Evolutionary conservation across 2,113 vertebrate genomes (phyloP).

Genomic region (Rousettus leschenaultii): DNA sequence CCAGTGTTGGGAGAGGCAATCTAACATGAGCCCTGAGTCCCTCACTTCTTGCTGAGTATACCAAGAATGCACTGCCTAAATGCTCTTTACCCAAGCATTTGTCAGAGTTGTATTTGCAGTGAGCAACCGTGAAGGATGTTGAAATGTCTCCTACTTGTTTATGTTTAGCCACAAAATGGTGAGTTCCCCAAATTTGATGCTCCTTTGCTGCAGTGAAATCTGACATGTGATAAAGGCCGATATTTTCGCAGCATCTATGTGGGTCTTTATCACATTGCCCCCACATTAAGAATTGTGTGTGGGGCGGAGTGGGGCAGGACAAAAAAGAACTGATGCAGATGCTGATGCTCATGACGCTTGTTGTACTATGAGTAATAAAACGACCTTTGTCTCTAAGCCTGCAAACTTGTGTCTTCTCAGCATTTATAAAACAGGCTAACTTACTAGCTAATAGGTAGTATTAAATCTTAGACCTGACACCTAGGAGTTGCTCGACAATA

Average conservation of each 20-base stretch:
- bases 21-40: neutral
- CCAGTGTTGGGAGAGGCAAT: neutral
- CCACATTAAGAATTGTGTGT: neutral
- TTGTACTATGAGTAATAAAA: neutral
- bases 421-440: neutral
- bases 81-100: neutral
- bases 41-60: neutral
- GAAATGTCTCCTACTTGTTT: neutral
- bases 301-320: neutral
- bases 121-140: neutral
- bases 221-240: neutral
- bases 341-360: neutral
- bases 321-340: too few species aligned
- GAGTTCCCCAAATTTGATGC: neutral
- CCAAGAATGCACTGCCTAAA: neutral
- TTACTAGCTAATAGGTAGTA: neutral
- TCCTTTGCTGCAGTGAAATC: neutral
- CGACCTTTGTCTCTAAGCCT: neutral
- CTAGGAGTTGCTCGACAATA: neutral
- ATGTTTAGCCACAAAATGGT: neutral
- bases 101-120: neutral
- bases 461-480: neutral
- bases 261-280: too few species aligned
- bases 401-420: neutral
- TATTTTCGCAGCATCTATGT: neutral